A percentile compares a stretch with the other conserved stretches of the same genome.
These are phyloP conservation scores for Zaprionus nigranus DNA, from an alignment of 1,140 invertebrate species.

Conservation along the genomic window DNA sequence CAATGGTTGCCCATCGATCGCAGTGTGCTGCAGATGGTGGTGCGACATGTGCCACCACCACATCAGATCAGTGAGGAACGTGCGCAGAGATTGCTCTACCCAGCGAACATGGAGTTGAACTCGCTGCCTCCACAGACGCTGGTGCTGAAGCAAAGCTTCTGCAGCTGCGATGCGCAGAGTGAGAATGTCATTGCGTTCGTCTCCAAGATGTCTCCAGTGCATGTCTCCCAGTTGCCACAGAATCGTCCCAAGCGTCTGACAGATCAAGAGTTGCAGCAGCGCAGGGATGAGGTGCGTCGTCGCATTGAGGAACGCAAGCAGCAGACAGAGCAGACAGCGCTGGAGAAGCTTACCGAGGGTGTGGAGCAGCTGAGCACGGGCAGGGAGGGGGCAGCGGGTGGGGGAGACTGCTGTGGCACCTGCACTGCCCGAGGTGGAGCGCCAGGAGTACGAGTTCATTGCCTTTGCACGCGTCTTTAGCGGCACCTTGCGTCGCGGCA, in stretches of 20 bases:
- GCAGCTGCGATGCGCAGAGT: conserved; percentile 88
- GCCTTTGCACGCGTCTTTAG: conserved; percentile 98
- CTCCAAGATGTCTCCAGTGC: conserved; percentile 91
- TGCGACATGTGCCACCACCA: conserved; percentile 92
- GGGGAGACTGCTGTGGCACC: conserved; percentile 43
- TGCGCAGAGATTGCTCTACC: conserved; percentile 90
- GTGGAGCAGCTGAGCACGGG: conserved; percentile 75
- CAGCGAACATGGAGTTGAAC: conserved; percentile 88
- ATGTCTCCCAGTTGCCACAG: conserved; percentile 89
- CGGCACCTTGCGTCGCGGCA: conserved; percentile 92
- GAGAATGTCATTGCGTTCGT: conserved; percentile 95
- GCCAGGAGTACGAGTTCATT: conserved; percentile 90
- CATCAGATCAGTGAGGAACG: conserved; percentile 91
- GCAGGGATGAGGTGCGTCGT: conserved; percentile 89
- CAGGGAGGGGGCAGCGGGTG: neutral
- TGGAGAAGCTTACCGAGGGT: conserved; percentile 85
- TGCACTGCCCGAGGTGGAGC: conserved; percentile 47
- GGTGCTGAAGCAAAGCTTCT: conserved; percentile 90
- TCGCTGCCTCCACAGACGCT: conserved; percentile 89
- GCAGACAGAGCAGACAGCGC: conserved; percentile 85
- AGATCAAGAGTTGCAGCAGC: conserved; percentile 89
- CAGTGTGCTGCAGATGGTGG: conserved; percentile 92
- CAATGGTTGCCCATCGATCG: conserved; percentile 96
- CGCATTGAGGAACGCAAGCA: conserved; percentile 86
- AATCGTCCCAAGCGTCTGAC: conserved; percentile 91